These are phyloP conservation scores for Lepidotrigona ventralis DNA, from an alignment of 1,140 invertebrate genomes.

Conservation along the genomic window DNA sequence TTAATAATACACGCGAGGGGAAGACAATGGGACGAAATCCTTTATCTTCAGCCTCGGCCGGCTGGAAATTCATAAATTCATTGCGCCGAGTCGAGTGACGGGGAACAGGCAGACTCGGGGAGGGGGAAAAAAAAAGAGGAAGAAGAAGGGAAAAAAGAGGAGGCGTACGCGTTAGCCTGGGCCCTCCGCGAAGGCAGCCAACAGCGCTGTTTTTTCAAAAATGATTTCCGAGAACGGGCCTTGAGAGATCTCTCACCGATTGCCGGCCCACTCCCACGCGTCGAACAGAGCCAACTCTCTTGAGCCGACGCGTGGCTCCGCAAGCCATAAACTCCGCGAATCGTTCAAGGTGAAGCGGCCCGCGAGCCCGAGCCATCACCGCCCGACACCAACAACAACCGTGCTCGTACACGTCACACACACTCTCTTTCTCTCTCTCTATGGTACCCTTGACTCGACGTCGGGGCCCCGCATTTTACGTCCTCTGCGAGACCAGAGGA, in stretches of 20 bases:
- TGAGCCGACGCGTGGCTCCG: constrained; percentile 63
- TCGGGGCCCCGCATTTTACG: constrained; percentile 51
- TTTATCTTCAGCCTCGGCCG: constrained; percentile 9
- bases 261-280: constrained; percentile 57
- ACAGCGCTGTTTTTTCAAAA: constrained; percentile 31
- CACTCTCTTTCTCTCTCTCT: constrained; percentile 58
- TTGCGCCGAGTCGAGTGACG: background rate
- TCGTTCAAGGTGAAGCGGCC: constrained; percentile 63
- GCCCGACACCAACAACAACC: constrained; percentile 23
- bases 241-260: constrained; percentile 57
- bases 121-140: no score
- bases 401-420: constrained; percentile 56
- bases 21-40: constrained; percentile 38
- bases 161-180: background rate
- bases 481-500: constrained; percentile 15
- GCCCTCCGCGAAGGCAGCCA: background rate
- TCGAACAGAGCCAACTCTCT: background rate
- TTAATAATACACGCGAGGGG: constrained; percentile 33
- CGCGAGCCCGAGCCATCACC: constrained; percentile 48
- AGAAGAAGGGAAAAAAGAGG: no score
- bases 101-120: no score
- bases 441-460: constrained; percentile 62
- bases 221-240: constrained; percentile 51
- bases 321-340: constrained; percentile 57
- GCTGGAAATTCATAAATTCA: constrained; percentile 43